Base-by-base conservation (phyloP, 2,888 invertebrate species). In the Agrilus mali region DNA sequence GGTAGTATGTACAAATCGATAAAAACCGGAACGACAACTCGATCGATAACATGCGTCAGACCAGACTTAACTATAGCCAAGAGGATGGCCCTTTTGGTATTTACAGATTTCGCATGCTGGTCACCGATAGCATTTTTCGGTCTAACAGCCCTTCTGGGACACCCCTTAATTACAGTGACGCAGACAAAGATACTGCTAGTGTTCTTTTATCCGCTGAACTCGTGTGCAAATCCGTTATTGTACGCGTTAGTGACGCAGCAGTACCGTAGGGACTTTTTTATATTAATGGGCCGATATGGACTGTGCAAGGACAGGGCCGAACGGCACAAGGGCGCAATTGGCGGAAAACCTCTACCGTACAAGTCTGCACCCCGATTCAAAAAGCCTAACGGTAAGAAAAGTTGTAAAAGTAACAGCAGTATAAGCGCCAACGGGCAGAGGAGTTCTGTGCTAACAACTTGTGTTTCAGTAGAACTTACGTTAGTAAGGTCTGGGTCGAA, bases 121-220 rank as follows among this genome's bases (percentile, higher is more conserved):
- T 77, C 80, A 4, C 81, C 81, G 0, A 79, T 80, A 32, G 74
- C 78, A 8, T 78, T 81, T 60, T 77, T 78, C 54, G 77, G 77
- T 6, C 59, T 80, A 33, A 78, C 79, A 0, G 79, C 80, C 4
- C 70, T 80, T 3, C 66, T 76, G 35, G 79, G 79, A 12, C 65
- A 70, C 47, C 77, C 80, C 1, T 64, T 80, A 32, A 77, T 81
- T 41, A 73, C 63, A n/a, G 69, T 70, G 1, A 67, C 69, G 4
- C 66, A 69, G 50, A 66, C 69, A 4, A 71, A 71, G 55, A 70
- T 81, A 42, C 67, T 78, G 6, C 60, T 78, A 47, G 79, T 82
- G 8, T 79, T 80, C 57, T 78, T 81, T 62, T 77, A 80, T 56
- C 81, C 82, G 0, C 66, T 82, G 49, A 81, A 82, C 61, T 75